Base-by-base conservation (phyloP, 92 coral and sea anemone species). In the Porites evermanni region DNA sequence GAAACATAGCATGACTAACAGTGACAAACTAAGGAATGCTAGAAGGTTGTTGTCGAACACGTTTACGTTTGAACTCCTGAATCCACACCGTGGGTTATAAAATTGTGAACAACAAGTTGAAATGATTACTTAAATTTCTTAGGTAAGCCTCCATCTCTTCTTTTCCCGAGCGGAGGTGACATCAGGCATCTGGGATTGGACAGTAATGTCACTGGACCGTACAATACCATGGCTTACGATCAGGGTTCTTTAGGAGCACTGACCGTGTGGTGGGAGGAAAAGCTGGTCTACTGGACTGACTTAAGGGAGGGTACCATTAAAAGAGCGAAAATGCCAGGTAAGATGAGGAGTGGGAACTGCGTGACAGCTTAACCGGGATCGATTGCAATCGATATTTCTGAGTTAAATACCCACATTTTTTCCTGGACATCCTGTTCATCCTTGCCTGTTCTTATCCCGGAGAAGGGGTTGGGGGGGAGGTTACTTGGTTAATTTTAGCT, bases 311-410 rank as follows among this genome's bases (percentile, higher is more conserved):
- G 88, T 53, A 88, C 96, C 12, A 95, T 93, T 2, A 93, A 91
- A 85, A 86, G 93, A 51, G 98, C 96, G 12, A 89, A 80, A 83
- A 69, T 95, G 19, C 90, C 98, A 70, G 93, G 94, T 92, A 78
- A 1, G 63, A 54, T 54, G 14, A 56, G 61, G 13, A 11, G 61
- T 56, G 60, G 14, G 12, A 13, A 51, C 47, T 38, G 47, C 47
- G 47, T 29, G 47, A 38, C 47, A 38, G 47, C 47, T 38, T 38
- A 38, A 38, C 47, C 47, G 47, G 47, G 47, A 0, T 38, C 32
- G 32, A 38, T 38, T 38, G 47, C 47, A 38, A 38, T 38, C 47
- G 47, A 38, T 38, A 38, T 38, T 38, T 38, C 47, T 38, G 47
- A 38, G 47, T 38, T 38, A 38, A 2, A 38, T 4, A 38, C 47